Conservation (phyloP, 2,888 invertebrate genomes). For the Aspidapion aeneum region DNA sequence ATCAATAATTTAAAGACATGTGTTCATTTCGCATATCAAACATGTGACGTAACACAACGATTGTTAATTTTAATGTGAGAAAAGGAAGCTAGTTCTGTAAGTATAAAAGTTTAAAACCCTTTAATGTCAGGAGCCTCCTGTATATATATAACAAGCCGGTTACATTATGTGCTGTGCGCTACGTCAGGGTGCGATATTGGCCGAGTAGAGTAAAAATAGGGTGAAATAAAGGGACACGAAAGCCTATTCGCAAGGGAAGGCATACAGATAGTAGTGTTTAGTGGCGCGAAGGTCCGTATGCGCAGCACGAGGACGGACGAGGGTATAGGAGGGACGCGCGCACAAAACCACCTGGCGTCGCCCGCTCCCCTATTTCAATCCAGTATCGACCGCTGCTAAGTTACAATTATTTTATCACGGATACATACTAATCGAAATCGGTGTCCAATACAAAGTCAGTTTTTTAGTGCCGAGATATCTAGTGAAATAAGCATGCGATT, state of each 20-base stretch:
- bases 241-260: slow-evolving; percentile 1
- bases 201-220: neutral
- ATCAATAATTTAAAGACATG: too few relatives aligned
- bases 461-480: slow-evolving; percentile 34
- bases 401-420: slow-evolving; percentile 40
- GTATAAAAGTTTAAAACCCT: too few relatives aligned
- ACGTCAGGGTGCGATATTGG: neutral
- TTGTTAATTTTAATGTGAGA: too few relatives aligned
- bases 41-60: too few relatives aligned
- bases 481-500: slow-evolving; percentile 40
- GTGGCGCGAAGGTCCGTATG: slow-evolving; percentile 26
- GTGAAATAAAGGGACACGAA: slow-evolving; percentile 1
- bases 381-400: slow-evolving; percentile 49
- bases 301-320: slow-evolving; percentile 38
- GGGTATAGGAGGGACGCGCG: slow-evolving; percentile 41
- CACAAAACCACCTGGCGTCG: slow-evolving; percentile 50
- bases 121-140: too few relatives aligned
- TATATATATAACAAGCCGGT: neutral
- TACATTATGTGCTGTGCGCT: neutral
- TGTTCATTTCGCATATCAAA: too few relatives aligned
- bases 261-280: neutral
- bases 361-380: slow-evolving; percentile 48
- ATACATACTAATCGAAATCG: slow-evolving; percentile 43
- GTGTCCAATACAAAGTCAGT: slow-evolving; percentile 39
- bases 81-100: too few relatives aligned